phyloP scores from a whole-genome alignment of 2,888 invertebrate genomes.

The Polydrusus pterygomalis region DNA sequence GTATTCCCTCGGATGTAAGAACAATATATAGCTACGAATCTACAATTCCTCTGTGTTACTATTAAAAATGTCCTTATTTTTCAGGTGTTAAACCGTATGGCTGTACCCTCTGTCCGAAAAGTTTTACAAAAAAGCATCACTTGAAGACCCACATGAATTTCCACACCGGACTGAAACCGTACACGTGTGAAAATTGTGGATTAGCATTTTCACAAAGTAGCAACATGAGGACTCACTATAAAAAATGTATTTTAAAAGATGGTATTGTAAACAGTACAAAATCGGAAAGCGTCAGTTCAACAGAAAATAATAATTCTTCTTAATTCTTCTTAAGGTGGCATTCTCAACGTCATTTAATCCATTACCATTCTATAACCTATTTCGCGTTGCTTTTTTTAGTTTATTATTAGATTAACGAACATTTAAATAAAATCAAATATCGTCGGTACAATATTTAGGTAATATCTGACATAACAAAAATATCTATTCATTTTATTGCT shows the following conservation, averaged over 20 bases:
- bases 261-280: conserved; percentile 5
- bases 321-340: no score
- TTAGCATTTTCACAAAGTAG: conserved; percentile 89
- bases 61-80: conserved; percentile 59
- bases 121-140: conserved; percentile 91
- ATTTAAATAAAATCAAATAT: no score
- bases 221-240: conserved; percentile 90
- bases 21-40: no score
- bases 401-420: no score
- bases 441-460: no score
- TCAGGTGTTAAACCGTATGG: conserved; percentile 85
- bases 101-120: conserved; percentile 81
- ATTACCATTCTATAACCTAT: no score
- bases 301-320: conserved; percentile 42
- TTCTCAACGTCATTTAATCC: no score
- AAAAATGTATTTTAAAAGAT: conserved; percentile 78
- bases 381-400: no score
- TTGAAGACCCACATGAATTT: conserved; percentile 89
- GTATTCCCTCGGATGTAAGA: no score
- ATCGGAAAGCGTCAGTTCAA: conserved; percentile 23
- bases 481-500: no score
- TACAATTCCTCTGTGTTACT: no score
- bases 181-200: conserved; percentile 82
- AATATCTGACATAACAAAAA: no score
- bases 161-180: conserved; percentile 89